phyloP scores from a whole-genome alignment of 2,888 invertebrate species.

The Drosophila testacea region DNA sequence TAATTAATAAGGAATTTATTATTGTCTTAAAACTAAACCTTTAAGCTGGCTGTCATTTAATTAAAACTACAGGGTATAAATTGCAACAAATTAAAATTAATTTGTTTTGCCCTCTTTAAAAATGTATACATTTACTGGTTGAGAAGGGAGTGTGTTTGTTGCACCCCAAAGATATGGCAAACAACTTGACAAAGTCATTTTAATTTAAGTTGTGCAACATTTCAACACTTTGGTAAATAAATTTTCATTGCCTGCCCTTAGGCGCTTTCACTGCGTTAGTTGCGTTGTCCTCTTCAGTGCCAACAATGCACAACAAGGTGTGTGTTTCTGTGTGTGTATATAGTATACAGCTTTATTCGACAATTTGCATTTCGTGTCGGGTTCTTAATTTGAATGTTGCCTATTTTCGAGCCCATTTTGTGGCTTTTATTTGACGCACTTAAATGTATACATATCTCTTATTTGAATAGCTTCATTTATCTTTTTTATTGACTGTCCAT shows the following conservation, averaged over 20 bases:
- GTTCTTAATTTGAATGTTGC: conserved; percentile 50
- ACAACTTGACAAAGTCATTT: conserved; percentile 76
- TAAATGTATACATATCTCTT: conserved; percentile 33
- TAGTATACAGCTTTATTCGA: conserved; percentile 26
- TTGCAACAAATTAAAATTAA: conserved; percentile 37
- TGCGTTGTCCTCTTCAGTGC: conserved; percentile 12
- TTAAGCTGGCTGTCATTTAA: background rate
- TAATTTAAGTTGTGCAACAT: conserved; percentile 80
- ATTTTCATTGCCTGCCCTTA: conserved; percentile 53
- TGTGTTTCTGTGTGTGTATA: background rate
- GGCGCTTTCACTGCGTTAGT: conserved; percentile 46
- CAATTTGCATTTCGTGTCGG: conserved; percentile 30
- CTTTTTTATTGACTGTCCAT: conserved; percentile 17
- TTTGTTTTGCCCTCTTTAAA: conserved; percentile 37
- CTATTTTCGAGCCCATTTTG: conserved; percentile 38
- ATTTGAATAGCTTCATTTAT: conserved; percentile 23
- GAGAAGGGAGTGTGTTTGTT: background rate
- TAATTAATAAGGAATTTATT: background rate
- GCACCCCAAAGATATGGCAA: conserved; percentile 18
- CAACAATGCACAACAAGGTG: conserved; percentile 10
- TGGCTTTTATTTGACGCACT: conserved; percentile 36
- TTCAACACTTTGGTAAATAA: conserved; percentile 79
- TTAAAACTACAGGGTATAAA: conserved; percentile 10
- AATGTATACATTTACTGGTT: conserved; percentile 5
- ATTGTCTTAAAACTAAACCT: background rate